A percentile compares a stretch with the other conserved stretches of the same genome.
Conservation (phyloP, 2,888 invertebrate species). For the Augiades crinisus region DNA sequence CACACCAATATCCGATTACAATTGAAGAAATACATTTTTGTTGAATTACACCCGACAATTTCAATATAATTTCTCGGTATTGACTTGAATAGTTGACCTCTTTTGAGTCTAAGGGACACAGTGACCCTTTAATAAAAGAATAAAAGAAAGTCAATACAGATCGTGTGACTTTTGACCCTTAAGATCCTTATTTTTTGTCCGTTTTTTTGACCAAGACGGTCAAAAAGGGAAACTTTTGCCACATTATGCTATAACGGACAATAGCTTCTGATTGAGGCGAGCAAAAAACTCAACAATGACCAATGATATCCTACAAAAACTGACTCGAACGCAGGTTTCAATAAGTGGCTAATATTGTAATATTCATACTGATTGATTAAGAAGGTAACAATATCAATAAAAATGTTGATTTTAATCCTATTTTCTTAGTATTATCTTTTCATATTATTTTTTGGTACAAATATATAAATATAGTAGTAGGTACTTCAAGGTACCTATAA, state of each 20-base stretch:
- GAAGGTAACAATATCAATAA: no score
- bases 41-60: conserved; percentile 46
- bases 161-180: conserved; percentile 57
- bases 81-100: conserved; percentile 56
- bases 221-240: conserved; percentile 51
- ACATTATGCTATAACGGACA: conserved; percentile 59
- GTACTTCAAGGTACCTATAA: no score
- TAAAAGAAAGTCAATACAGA: conserved; percentile 19
- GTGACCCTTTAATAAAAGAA: conserved; percentile 13
- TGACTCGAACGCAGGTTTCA: not conserved
- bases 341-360: not conserved
- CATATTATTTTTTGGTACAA: no score
- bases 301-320: conserved; percentile 30
- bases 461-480: no score
- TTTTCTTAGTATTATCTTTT: no score
- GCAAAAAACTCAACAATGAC: conserved; percentile 48
- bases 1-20: conserved; percentile 67
- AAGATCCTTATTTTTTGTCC: conserved; percentile 40
- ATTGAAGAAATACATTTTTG: conserved; percentile 53
- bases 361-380: no score
- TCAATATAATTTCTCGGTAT: conserved; percentile 45
- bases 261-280: conserved; percentile 62
- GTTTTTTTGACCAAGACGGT: conserved; percentile 52
- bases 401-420: no score
- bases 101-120: conserved; percentile 42